phyloP scores from a whole-genome alignment of 2,888 invertebrate species.

The Brachypterus glaber region DNA sequence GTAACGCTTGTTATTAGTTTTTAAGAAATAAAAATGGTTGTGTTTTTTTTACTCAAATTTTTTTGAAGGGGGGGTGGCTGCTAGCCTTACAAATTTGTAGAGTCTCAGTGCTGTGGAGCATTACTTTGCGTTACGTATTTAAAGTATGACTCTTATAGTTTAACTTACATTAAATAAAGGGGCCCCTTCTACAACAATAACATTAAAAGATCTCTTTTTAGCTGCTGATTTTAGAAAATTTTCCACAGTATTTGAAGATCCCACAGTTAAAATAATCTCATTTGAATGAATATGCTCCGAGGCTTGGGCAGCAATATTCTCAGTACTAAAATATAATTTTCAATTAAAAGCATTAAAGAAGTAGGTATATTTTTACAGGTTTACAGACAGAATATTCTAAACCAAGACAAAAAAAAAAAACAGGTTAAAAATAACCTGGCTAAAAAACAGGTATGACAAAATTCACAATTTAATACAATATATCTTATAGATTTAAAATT shows the following conservation, averaged over 20 bases:
- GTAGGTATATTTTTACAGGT: too few relatives aligned
- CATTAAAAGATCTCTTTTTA: constrained; percentile 65
- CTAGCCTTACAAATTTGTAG: too few relatives aligned
- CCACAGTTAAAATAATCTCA: constrained; percentile 81
- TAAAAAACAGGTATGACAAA: too few relatives aligned
- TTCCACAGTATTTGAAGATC: constrained; percentile 70
- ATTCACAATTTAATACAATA: too few relatives aligned
- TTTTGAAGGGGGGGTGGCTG: background rate
- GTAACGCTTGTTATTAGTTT: background rate
- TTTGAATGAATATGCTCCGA: constrained; percentile 83
- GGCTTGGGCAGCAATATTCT: constrained; percentile 76
- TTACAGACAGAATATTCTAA: too few relatives aligned
- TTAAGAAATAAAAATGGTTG: background rate
- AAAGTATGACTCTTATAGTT: background rate
- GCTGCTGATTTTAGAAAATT: constrained; percentile 76
- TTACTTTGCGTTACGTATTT: too few relatives aligned
- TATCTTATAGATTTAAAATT: too few relatives aligned
- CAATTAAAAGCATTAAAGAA: background rate
- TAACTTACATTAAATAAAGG: constrained; percentile 38
- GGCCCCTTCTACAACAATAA: constrained; percentile 78
- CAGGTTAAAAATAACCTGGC: too few relatives aligned
- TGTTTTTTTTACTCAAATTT: background rate
- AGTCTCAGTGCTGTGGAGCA: too few relatives aligned
- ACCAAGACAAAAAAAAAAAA: too few relatives aligned
- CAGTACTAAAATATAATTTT: constrained; percentile 45